A percentile compares a stretch with the other conserved stretches of the same genome.
Conservation (phyloP, 2,888 invertebrate genomes). For the Agriopis leucophaearia region DNA sequence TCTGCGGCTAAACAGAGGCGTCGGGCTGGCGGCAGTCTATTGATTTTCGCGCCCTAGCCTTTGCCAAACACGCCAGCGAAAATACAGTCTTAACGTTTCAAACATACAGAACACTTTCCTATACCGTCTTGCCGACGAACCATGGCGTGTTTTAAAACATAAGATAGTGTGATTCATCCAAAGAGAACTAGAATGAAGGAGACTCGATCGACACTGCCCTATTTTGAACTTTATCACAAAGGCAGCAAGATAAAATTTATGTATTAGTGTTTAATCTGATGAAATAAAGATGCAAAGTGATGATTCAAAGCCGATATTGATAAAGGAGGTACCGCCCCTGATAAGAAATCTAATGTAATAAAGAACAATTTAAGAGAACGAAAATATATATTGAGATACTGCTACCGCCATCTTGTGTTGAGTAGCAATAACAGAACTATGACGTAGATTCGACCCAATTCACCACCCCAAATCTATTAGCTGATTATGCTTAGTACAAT, state of each 20-base stretch:
- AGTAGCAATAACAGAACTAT: constrained; percentile 51
- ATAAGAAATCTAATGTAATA: constrained; percentile 27
- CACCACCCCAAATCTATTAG: constrained; percentile 68
- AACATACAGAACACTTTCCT: constrained; percentile 42
- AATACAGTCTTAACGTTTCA: constrained; percentile 28
- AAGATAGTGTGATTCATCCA: constrained; percentile 67
- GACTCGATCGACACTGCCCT: constrained; percentile 38
- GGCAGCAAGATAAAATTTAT: constrained; percentile 22
- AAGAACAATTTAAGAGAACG: neutral
- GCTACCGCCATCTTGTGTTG: constrained; percentile 61
- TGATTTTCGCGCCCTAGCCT: constrained; percentile 64
- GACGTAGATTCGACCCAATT: constrained; percentile 42
- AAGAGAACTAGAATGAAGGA: constrained; percentile 54
- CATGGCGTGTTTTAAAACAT: constrained; percentile 61
- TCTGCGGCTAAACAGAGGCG: constrained; percentile 41
- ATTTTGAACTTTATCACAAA: constrained; percentile 37
- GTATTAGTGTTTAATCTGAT: constrained; percentile 20
- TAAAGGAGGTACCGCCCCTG: constrained; percentile 37
- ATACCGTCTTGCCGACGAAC: constrained; percentile 16
- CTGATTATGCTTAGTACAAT: constrained; percentile 67
- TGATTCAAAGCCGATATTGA: constrained; percentile 33
- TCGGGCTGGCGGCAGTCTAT: constrained; percentile 56
- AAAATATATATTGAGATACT: neutral
- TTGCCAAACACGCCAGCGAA: constrained; percentile 44
- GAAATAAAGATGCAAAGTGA: constrained; percentile 28